Evolutionary conservation across 2,797 vertebrate genomes (phyloP).

Genomic region (Scolopax bukidnonensis): DNA sequence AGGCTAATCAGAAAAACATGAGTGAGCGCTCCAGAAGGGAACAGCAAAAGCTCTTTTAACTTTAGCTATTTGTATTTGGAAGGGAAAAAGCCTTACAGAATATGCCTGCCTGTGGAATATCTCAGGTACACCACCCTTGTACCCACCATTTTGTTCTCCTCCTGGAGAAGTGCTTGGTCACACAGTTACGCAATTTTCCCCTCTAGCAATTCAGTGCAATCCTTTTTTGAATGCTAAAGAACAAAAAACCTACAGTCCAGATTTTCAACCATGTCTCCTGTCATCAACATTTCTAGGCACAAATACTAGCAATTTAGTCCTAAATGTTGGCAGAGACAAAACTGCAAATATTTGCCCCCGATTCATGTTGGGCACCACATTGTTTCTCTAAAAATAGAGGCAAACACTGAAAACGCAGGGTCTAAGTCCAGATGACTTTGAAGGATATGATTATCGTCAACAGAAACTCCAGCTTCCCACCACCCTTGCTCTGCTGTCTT

Average conservation of each 20-base stretch:
- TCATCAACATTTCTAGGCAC: slow-evolving; percentile 30
- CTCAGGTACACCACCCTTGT: neutral
- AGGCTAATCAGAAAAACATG: slow-evolving; percentile 5
- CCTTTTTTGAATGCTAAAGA: neutral
- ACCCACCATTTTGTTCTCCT: neutral
- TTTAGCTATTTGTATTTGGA: neutral
- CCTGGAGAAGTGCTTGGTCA: neutral
- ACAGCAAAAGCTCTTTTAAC: slow-evolving; percentile 19
- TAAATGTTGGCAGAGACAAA: neutral
- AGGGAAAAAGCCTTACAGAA: neutral
- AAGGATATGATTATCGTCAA: slow-evolving; percentile 49
- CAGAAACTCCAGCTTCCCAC: slow-evolving; percentile 55
- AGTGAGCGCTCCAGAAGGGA: neutral
- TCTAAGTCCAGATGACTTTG: slow-evolving; percentile 1
- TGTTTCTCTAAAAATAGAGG: slow-evolving; percentile 19
- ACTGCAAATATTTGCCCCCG: slow-evolving; percentile 23
- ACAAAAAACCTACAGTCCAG: neutral
- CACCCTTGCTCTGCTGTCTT: slow-evolving; percentile 47
- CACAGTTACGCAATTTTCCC: neutral
- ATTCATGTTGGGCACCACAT: neutral
- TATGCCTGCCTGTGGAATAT: neutral
- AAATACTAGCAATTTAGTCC: slow-evolving; percentile 17
- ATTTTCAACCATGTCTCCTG: neutral
- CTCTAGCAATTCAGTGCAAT: neutral
- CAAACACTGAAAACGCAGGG: neutral